Evolutionary conservation across 2,888 invertebrate genomes (phyloP), one percentile per base, ranked within the genome.

Genomic region (Harmothoe impar): DNA sequence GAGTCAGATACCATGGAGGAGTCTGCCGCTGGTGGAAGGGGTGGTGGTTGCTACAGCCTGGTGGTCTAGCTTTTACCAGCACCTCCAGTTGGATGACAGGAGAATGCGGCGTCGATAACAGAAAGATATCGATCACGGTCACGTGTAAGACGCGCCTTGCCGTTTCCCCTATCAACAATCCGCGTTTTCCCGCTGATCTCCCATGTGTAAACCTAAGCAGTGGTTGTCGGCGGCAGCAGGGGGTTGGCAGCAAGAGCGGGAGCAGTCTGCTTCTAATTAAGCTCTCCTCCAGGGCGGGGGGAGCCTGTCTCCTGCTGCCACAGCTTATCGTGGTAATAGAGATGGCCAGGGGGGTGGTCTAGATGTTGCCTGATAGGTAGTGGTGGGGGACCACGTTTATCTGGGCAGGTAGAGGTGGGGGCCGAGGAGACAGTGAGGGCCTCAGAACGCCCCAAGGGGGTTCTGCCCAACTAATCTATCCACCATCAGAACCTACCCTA

Each of bases 91-190:
- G 72, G 72, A n/a, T 72, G 72, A 72, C 72, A 72, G 72, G 31
- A 72, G 25, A 72, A 72, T 29, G 25, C 72, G 72, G 72, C 29
- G 51, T 84, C 84, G 84, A 84, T 84, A 43, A 25, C 84, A 84
- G 17, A 35, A 43, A 33, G 35, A 35, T 84, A 84, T 84, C 43
- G 84, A 84, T 84, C 84, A 3, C 84, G 43, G 43, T 84, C 35
- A 84, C 84, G 43, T 84, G 43, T 51, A 5, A 33, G 20, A n/a
- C 33, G 43, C 33, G 84, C 51, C 84, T n/a, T 31, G 17, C 84
- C 84, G 84, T 84, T 84, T 84, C 35, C 84, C 29, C 33, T 84
- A 84, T 84, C 84, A 84, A 84, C 84, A 51, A 35, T 51, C 51
- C 51, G n/a, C 33, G 23, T 84, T 84, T 84, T 84, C 1, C 43